Conservation (phyloP, 2,888 invertebrate genomes). For the Synanthedon vespiformis region DNA sequence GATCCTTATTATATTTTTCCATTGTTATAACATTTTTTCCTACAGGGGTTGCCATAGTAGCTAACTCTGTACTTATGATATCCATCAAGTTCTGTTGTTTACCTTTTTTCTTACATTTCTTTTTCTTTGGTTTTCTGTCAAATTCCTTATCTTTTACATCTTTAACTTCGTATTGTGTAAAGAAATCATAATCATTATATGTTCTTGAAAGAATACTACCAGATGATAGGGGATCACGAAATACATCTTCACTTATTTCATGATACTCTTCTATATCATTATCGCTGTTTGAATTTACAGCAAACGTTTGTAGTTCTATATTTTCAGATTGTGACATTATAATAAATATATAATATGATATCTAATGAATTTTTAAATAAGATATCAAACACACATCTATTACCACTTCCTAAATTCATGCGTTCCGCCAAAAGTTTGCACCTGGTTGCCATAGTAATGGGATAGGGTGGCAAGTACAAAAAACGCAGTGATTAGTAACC, state of each 20-base stretch:
- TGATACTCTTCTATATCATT: constrained; percentile 51
- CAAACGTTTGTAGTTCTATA: constrained; percentile 35
- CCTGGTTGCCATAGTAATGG: not conserved
- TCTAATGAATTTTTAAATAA: not conserved
- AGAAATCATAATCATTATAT: constrained; percentile 40
- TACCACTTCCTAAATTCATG: not conserved
- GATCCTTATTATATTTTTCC: constrained; percentile 16
- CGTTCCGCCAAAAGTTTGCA: not conserved
- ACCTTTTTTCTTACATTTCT: constrained; percentile 29
- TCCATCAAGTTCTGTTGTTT: constrained; percentile 37
- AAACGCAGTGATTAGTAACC: too few species aligned
- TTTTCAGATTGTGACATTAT: constrained; percentile 28
- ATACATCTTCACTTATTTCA: constrained; percentile 28
- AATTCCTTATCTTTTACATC: constrained; percentile 14
- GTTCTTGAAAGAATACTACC: constrained; percentile 16
- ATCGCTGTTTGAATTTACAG: constrained; percentile 16
- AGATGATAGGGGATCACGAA: constrained; percentile 17
- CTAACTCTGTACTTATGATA: constrained; percentile 39
- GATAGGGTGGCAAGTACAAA: not conserved
- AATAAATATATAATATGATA: constrained; percentile 1
- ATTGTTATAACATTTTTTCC: constrained; percentile 29
- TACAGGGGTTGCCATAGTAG: constrained; percentile 24
- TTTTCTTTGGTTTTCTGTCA: constrained; percentile 20
- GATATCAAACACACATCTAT: not conserved
- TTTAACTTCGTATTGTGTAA: constrained; percentile 32